Base-by-base conservation (phyloP, 92 coral and sea anemone genomes). In the Zoanthus sociatus region DNA sequence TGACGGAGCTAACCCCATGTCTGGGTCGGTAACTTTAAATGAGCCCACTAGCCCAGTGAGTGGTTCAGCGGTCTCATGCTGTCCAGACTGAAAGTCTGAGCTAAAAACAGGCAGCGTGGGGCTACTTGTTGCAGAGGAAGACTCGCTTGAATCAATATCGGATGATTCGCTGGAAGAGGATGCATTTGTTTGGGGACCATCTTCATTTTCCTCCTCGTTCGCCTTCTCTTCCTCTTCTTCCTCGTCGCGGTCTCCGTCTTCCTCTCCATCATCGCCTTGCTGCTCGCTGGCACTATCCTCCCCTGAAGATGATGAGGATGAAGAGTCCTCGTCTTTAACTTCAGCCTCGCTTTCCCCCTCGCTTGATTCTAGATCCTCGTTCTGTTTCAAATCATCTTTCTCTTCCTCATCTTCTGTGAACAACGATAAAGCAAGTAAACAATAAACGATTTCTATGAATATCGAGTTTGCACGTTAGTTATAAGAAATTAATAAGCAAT, bases 271-370 rank as follows among this genome's bases (percentile, higher is more conserved):
- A 9, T 90, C 93, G 73, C 67, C 76, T 7, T 46, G 72, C 44
- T 90, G 91, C 5, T 86, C 96, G 92, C 88, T 93, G 71, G 79
- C 96, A 86, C 94, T 93, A 63, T 93, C 98, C 76, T 87, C 96
- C 55, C 93, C 94, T 21, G 98, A 94, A 6, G 98, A 94, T 18
- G 95, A 88, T 15, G 94, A 85, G 10, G 94, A 93, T 58, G 98
- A 90, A 9, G 98, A 96, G 26, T 81, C 85, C 44, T 81, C 85
- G 6, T 81, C 85, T 81, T 74, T 74, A 4, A 81, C 51, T 66
- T 81, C 85, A 10, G 46, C 46, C 56, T 81, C 85, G 12, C 85
- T 81, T 47, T 81, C 85, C 13, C 64, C 71, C 3, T 78, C 85
- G 20, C 85, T 64, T 12, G 85, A 66, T 2, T 71, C 46, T 11